A percentile compares a stretch with the other conserved stretches of the same genome.
phyloP scores from a whole-genome alignment of 2,888 invertebrate genomes.

The Brachycybe producta region DNA sequence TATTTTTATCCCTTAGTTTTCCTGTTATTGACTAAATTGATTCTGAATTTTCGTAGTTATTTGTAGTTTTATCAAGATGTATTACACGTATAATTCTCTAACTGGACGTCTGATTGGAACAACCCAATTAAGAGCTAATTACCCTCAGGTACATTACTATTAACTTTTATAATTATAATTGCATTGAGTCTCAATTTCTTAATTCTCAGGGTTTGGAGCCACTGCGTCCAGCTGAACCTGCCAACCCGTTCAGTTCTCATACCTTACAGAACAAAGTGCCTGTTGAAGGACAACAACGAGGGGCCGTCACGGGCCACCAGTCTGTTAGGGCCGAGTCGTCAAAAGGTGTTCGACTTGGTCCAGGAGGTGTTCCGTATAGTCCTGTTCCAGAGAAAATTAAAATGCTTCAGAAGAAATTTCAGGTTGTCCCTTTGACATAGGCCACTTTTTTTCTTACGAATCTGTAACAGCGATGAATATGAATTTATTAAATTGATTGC shows the following conservation, averaged over 20 bases:
- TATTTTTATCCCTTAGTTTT: too few relatives aligned
- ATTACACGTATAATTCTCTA: background rate
- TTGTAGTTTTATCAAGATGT: slow-evolving; percentile 1
- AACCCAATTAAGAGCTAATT: background rate
- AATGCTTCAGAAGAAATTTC: background rate
- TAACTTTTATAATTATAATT: too few relatives aligned
- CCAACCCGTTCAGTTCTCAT: slow-evolving; percentile 4
- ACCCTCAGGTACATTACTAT: background rate
- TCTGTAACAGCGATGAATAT: too few relatives aligned
- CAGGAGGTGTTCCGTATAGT: background rate
- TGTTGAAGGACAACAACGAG: background rate
- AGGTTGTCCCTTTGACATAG: too few relatives aligned
- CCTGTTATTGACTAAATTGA: too few relatives aligned
- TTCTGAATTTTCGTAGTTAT: too few relatives aligned
- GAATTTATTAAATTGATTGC: too few relatives aligned
- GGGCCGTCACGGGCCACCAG: background rate
- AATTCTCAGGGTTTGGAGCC: background rate
- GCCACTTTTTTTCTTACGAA: too few relatives aligned
- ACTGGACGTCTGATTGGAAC: slow-evolving; percentile 3
- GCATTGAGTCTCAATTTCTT: too few relatives aligned
- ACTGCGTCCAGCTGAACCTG: background rate
- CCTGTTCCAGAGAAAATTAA: slow-evolving; percentile 1
- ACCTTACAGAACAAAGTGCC: background rate
- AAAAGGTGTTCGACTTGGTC: background rate
- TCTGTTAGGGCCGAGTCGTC: background rate